A percentile compares a stretch with the other conserved stretches of the same genome.
Conservation (phyloP, 2,797 vertebrate genomes). For the Euthynnus affinis region DNA sequence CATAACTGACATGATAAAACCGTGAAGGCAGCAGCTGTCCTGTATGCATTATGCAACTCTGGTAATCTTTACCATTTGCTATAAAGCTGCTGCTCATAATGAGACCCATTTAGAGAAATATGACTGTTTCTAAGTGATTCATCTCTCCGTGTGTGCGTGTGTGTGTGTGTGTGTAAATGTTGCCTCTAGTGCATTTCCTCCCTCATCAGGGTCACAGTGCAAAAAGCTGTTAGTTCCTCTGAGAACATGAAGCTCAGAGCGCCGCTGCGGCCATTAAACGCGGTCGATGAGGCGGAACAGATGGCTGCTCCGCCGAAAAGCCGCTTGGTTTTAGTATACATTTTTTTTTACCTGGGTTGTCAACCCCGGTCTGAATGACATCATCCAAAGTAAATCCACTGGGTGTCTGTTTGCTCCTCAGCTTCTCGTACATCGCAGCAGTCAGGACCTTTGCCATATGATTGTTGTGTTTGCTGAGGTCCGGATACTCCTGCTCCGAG, state of each 20-base stretch:
- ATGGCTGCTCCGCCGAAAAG: conserved; percentile 30
- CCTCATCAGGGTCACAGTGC: conserved; percentile 70
- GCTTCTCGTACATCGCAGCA: conserved; percentile 87
- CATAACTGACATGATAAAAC: neutral
- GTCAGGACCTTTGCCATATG: conserved; percentile 96
- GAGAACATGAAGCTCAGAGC: neutral
- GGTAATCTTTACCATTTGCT: conserved; percentile 39
- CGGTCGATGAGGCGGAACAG: conserved; percentile 42
- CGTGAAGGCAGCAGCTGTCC: conserved; percentile 28
- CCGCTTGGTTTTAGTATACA: conserved; percentile 79
- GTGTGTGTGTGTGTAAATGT: neutral
- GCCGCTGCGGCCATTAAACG: conserved; percentile 38
- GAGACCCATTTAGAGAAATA: neutral
- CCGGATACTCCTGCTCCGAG: conserved; percentile 90
- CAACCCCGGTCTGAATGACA: conserved; percentile 95
- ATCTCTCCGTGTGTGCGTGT: neutral
- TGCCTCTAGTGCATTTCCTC: conserved; percentile 28
- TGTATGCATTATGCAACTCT: conserved; percentile 45
- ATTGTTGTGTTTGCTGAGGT: conserved; percentile 95
- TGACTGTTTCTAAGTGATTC: neutral
- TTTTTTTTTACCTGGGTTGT: conserved; percentile 93
- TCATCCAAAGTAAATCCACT: conserved; percentile 96
- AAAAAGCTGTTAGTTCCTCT: conserved; percentile 19
- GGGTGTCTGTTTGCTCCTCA: conserved; percentile 91
- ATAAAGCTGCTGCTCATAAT: conserved; percentile 13